Evolutionary conservation across 2,888 invertebrate genomes (phyloP).

Genomic region (Caenorhabditis sinica): DNA sequence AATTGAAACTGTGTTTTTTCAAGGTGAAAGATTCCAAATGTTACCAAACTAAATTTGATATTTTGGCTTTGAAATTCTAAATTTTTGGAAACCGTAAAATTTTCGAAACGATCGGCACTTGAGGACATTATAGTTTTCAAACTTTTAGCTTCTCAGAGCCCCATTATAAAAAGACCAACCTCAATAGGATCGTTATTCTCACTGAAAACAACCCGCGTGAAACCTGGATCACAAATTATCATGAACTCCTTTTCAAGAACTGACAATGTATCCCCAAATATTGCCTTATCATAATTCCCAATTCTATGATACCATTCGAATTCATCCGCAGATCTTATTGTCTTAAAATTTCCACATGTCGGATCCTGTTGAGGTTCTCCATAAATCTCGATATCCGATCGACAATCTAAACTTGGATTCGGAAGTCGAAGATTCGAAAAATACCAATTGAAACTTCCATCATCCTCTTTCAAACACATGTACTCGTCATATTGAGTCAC

Average conservation of each 20-base stretch:
- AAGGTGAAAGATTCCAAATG: too few species aligned
- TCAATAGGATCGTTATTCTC: slow-evolving; percentile 7
- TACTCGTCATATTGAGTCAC: not conserved
- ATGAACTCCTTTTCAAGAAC: not conserved
- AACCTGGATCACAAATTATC: not conserved
- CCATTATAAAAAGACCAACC: not conserved
- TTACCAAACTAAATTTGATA: too few species aligned
- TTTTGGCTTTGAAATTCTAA: too few species aligned
- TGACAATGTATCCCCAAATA: not conserved
- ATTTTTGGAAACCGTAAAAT: too few species aligned
- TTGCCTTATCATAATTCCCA: not conserved
- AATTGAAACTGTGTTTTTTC: too few species aligned
- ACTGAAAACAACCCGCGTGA: not conserved
- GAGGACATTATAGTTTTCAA: too few species aligned
- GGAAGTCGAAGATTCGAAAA: not conserved
- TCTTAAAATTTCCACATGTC: not conserved
- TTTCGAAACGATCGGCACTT: too few species aligned
- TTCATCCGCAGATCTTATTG: not conserved
- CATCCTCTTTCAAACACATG: not conserved
- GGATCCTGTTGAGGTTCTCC: not conserved
- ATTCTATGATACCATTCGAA: not conserved
- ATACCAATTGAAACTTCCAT: slow-evolving; percentile 11
- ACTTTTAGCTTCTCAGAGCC: too few species aligned
- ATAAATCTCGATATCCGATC: not conserved
- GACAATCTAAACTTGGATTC: not conserved